Conservation (phyloP, 2,797 vertebrate genomes). For the Salarias fasciatus region DNA sequence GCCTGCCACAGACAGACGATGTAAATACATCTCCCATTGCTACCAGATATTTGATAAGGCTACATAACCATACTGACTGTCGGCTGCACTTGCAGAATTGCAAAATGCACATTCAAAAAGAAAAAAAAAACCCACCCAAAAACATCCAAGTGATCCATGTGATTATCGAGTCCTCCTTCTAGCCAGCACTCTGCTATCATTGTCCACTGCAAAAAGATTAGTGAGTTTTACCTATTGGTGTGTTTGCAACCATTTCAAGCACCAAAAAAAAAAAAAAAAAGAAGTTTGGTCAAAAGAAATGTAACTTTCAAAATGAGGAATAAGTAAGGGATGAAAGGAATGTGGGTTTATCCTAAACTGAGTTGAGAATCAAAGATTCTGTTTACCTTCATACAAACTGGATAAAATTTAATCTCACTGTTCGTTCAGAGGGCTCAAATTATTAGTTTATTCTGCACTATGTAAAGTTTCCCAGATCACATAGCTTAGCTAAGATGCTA, state of each 20-base stretch:
- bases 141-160: conserved; percentile 7
- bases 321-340: conserved; percentile 17
- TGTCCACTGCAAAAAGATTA: background rate
- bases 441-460: background rate
- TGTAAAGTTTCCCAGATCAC: conserved; percentile 1
- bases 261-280: background rate
- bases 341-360: background rate
- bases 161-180: background rate
- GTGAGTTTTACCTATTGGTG: background rate
- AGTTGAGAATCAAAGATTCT: no score
- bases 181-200: background rate
- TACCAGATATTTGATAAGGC: conserved; percentile 33
- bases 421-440: background rate
- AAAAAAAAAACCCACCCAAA: no score
- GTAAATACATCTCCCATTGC: conserved; percentile 6
- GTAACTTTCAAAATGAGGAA: conserved; percentile 21
- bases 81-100: background rate
- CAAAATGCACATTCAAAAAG: conserved; percentile 24
- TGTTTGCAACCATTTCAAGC: conserved; percentile 2
- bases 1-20: conserved; percentile 5
- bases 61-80: conserved; percentile 21
- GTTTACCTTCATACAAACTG: no score
- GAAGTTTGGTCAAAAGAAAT: conserved; percentile 6
- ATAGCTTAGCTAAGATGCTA: background rate
- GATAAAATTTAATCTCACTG: no score